These are phyloP conservation scores for Psephotus haematonotus DNA, from an alignment of 2,113 vertebrate genomes.

Conservation along the genomic window DNA sequence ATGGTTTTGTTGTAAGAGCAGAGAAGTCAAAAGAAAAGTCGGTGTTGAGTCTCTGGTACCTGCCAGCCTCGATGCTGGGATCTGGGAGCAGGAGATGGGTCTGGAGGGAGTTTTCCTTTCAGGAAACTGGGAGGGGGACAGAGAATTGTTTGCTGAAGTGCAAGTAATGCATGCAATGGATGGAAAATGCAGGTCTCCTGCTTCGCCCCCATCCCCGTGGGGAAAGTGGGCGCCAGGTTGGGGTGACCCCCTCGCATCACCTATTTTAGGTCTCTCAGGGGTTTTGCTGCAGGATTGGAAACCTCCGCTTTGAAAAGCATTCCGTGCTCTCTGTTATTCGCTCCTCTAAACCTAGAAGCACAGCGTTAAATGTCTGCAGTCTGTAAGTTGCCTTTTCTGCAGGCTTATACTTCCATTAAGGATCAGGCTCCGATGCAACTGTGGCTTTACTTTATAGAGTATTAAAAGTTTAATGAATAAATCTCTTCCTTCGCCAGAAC, in stretches of 20 bases:
- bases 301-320: neutral
- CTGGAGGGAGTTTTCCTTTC: rapidly evolving
- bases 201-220: neutral
- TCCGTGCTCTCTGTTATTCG: rapidly evolving
- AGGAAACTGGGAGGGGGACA: rapidly evolving
- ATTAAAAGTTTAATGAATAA: slow-evolving; percentile 64
- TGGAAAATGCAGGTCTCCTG: neutral
- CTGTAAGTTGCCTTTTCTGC: neutral
- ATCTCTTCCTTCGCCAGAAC: slow-evolving; percentile 27
- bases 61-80: neutral
- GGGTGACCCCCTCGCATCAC: neutral
- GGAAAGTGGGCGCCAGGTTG: neutral
- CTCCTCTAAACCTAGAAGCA: neutral
- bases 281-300: neutral
- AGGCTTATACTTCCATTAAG: slow-evolving; percentile 49
- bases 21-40: neutral
- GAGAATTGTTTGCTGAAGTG: neutral
- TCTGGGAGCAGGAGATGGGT: neutral
- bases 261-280: neutral
- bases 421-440: slow-evolving; percentile 15
- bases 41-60: rapidly evolving
- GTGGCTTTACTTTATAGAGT: slow-evolving; percentile 10
- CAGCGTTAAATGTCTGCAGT: slow-evolving; percentile 42
- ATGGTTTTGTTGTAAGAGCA: neutral
- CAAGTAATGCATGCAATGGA: neutral